A percentile compares a stretch with the other conserved stretches of the same genome.
Evolutionary conservation across 2,797 vertebrate genomes (phyloP).

Genomic region (Ctenopoma multispine): DNA sequence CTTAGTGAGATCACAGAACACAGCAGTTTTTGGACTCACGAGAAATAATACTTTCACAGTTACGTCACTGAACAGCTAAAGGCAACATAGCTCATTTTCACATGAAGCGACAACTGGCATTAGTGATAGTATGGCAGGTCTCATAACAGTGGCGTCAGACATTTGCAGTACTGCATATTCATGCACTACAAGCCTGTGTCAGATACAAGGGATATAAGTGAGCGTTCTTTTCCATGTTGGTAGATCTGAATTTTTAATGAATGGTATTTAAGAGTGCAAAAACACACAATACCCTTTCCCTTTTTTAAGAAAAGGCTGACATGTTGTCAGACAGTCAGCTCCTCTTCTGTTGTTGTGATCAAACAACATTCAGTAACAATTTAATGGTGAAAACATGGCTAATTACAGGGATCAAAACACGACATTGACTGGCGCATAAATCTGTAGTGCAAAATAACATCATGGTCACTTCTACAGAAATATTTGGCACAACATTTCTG

Average conservation of each 20-base stretch:
- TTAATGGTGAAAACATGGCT: conserved; percentile 51
- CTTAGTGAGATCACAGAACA: conserved; percentile 73
- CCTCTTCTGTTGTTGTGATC: conserved; percentile 48
- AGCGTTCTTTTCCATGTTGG: conserved; percentile 50
- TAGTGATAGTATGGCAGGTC: conserved; percentile 52
- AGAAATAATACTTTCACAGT: conserved; percentile 83
- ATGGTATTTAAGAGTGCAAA: conserved; percentile 69
- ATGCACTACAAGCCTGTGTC: conserved; percentile 65
- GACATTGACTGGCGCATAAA: conserved; percentile 7
- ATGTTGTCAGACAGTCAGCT: conserved; percentile 28
- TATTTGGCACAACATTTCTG: conserved; percentile 36
- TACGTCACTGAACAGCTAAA: conserved; percentile 70
- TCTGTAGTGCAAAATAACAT: conserved; percentile 70
- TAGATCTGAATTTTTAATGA: conserved; percentile 54
- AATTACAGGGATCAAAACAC: conserved; percentile 26
- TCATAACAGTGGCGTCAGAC: conserved; percentile 46
- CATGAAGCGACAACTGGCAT: conserved; percentile 61
- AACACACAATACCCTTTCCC: conserved; percentile 54
- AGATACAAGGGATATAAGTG: conserved; percentile 38
- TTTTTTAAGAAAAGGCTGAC: conserved; percentile 25
- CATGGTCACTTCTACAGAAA: conserved; percentile 22
- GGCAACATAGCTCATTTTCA: conserved; percentile 70
- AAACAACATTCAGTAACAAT: conserved; percentile 59
- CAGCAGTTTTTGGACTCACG: conserved; percentile 79
- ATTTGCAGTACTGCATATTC: conserved; percentile 54